Evolutionary conservation across 2,113 vertebrate genomes (phyloP).

Genomic region (Nestor notabilis): DNA sequence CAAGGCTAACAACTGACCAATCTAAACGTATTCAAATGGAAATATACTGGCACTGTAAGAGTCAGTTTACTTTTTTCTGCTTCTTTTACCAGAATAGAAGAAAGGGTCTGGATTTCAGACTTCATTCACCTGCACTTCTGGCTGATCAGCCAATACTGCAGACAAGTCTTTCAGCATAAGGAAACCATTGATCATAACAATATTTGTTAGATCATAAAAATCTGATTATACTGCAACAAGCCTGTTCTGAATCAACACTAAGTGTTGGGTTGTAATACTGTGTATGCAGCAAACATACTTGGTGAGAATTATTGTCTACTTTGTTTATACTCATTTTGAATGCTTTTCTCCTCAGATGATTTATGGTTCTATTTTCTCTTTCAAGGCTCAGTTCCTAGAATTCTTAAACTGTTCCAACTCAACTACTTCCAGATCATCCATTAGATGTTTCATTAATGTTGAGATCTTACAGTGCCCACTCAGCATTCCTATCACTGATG

Average conservation of each 20-base stretch:
- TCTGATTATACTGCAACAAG: not conserved
- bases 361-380: not conserved
- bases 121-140: not conserved
- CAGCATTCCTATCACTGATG: not conserved
- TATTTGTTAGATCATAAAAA: not conserved
- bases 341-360: not conserved
- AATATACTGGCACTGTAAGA: not conserved
- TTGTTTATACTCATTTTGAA: not conserved
- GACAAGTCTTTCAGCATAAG: not conserved
- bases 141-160: not conserved
- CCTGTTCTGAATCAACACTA: not conserved
- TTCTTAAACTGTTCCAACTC: not conserved
- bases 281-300: not conserved
- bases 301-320: not conserved
- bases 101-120: not conserved
- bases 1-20: not conserved
- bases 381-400: slow-evolving; percentile 16
- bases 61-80: not conserved
- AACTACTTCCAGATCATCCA: not conserved
- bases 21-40: not conserved
- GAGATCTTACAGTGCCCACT: not conserved
- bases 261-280: not conserved
- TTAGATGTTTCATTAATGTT: not conserved
- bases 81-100: not conserved
- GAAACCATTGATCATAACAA: not conserved